A percentile compares a stretch with the other conserved stretches of the same genome.
Conservation (phyloP, 1,140 invertebrate species). For the Homalodisca vitripennis region DNA sequence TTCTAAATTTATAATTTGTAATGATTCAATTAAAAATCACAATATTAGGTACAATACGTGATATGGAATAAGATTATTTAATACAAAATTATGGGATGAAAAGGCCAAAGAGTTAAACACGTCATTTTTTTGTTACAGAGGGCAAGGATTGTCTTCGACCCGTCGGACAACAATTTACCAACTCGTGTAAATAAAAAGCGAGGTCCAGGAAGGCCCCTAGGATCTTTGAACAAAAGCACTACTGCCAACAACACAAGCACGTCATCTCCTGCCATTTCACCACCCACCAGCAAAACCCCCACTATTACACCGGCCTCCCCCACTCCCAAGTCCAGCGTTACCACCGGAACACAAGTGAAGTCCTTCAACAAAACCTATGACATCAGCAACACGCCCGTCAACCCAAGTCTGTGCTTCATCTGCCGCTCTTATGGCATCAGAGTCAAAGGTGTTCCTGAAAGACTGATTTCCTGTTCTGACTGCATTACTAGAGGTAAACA, state of each 20-base stretch:
- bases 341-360: conserved; percentile 3
- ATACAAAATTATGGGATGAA: background rate
- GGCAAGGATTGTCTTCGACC: conserved; percentile 71
- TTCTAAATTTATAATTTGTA: background rate
- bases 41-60: background rate
- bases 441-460: conserved; percentile 58
- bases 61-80: background rate
- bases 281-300: background rate
- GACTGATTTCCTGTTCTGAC: conserved; percentile 71
- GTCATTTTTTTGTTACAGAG: conserved; percentile 46
- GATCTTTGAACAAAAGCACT: conserved; percentile 4
- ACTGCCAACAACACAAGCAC: background rate
- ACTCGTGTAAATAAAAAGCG: conserved; percentile 34
- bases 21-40: background rate
- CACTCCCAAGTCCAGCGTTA: background rate
- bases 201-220: conserved; percentile 14
- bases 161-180: conserved; percentile 72
- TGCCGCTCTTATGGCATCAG: conserved; percentile 33
- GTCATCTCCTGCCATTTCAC: background rate
- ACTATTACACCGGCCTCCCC: background rate
- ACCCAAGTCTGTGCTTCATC: conserved; percentile 31
- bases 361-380: conserved; percentile 1
- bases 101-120: too few relatives aligned
- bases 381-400: background rate
- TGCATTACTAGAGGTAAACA: conserved; percentile 73